These are phyloP conservation scores for Trichonephila clavata DNA, from an alignment of 1,140 invertebrate species.

Conservation along the genomic window DNA sequence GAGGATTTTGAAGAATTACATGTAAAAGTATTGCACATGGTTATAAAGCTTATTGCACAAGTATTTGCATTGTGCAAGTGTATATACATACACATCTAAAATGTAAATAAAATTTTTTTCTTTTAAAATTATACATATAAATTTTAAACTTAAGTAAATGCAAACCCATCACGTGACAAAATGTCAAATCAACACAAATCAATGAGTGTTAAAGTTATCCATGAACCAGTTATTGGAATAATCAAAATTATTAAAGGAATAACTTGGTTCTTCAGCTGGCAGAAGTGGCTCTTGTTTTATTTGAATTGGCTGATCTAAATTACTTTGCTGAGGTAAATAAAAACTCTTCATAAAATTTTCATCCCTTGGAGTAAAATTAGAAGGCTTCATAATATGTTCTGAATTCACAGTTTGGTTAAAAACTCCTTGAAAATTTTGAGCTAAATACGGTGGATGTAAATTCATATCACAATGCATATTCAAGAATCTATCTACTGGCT, in stretches of 20 bases:
- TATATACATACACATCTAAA: too few species aligned
- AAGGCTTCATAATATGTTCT: not conserved
- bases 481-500: not conserved
- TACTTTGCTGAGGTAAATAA: not conserved
- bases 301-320: not conserved
- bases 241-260: not conserved
- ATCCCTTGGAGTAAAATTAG: not conserved
- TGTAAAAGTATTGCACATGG: too few species aligned
- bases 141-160: too few species aligned
- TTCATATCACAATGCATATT: not conserved
- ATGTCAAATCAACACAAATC: not conserved
- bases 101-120: too few species aligned
- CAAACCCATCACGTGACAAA: not conserved
- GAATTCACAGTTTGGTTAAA: not conserved
- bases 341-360: not conserved
- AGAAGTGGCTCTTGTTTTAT: not conserved
- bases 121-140: too few species aligned
- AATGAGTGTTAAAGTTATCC: not conserved
- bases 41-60: too few species aligned
- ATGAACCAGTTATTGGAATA: not conserved
- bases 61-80: too few species aligned
- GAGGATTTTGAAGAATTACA: too few species aligned
- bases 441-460: not conserved
- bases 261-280: not conserved
- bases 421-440: not conserved